Evolutionary conservation across 2,797 vertebrate species (phyloP).

Genomic region (Melanotaenia boesemani): DNA sequence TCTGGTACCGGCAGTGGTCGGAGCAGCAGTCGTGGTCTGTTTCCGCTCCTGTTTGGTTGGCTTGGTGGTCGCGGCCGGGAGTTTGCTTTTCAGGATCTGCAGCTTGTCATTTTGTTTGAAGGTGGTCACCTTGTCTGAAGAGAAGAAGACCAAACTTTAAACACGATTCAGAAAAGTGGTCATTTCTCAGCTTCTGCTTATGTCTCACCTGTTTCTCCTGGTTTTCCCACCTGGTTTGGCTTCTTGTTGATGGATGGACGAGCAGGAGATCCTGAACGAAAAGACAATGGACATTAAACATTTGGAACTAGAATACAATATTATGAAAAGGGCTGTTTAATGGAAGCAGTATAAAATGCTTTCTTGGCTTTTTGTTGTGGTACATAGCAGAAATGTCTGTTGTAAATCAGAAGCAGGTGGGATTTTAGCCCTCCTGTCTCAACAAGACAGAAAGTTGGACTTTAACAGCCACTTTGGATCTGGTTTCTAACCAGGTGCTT

Average conservation of each 20-base stretch:
- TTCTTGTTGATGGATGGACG: slow-evolving; percentile 69
- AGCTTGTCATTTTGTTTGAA: slow-evolving; percentile 64
- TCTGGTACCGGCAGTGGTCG: slow-evolving; percentile 34
- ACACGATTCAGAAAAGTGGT: neutral
- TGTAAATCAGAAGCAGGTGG: slow-evolving; percentile 21
- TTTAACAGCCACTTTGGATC: slow-evolving; percentile 11
- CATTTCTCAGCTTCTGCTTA: no score
- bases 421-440: slow-evolving; percentile 4
- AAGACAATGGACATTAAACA: slow-evolving; percentile 6
- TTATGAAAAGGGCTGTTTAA: neutral
- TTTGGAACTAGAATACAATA: neutral
- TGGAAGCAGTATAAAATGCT: slow-evolving; percentile 31
- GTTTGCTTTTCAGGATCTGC: slow-evolving; percentile 64
- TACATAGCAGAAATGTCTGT: slow-evolving; percentile 5
- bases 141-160: no score
- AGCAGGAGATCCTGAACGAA: slow-evolving; percentile 68
- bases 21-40: slow-evolving; percentile 45
- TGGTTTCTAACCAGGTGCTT: slow-evolving; percentile 23
- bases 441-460: slow-evolving; percentile 21
- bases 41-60: slow-evolving; percentile 65
- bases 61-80: slow-evolving; percentile 61
- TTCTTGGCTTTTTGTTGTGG: neutral
- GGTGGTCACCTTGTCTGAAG: slow-evolving; percentile 69
- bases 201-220: slow-evolving; percentile 68
- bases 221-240: slow-evolving; percentile 73